Evolutionary conservation across 2,888 invertebrate species (phyloP).

Genomic region (Muschampia staudingeri): DNA sequence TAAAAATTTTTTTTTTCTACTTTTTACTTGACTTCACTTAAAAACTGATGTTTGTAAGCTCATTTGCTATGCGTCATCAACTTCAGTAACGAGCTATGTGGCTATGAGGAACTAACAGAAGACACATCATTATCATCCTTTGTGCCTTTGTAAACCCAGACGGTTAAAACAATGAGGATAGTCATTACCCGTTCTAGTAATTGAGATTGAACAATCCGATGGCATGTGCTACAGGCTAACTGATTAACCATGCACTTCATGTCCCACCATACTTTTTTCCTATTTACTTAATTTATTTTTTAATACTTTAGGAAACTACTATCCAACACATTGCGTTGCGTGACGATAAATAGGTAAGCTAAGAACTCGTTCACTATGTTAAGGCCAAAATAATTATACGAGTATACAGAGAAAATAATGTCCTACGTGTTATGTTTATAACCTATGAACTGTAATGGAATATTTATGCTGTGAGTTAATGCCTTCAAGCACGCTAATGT

Average conservation of each 20-base stretch:
- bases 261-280: too few species aligned
- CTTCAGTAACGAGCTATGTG: not conserved
- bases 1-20: not conserved
- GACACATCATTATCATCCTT: slow-evolving; percentile 5
- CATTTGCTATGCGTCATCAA: not conserved
- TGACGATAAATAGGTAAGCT: not conserved
- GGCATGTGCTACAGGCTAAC: not conserved
- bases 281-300: too few species aligned
- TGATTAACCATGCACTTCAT: not conserved
- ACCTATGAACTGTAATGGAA: slow-evolving; percentile 1
- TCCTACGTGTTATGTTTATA: not conserved
- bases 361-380: not conserved
- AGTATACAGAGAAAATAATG: slow-evolving; percentile 13
- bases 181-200: not conserved
- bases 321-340: not conserved
- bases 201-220: not conserved
- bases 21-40: not conserved
- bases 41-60: not conserved
- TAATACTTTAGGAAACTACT: not conserved
- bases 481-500: not conserved
- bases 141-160: not conserved
- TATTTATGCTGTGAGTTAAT: slow-evolving; percentile 27
- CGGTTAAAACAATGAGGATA: not conserved
- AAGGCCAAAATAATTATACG: slow-evolving; percentile 8
- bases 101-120: not conserved